phyloP scores from a whole-genome alignment of 2,888 invertebrate species.

The Galerucella calmariensis region DNA sequence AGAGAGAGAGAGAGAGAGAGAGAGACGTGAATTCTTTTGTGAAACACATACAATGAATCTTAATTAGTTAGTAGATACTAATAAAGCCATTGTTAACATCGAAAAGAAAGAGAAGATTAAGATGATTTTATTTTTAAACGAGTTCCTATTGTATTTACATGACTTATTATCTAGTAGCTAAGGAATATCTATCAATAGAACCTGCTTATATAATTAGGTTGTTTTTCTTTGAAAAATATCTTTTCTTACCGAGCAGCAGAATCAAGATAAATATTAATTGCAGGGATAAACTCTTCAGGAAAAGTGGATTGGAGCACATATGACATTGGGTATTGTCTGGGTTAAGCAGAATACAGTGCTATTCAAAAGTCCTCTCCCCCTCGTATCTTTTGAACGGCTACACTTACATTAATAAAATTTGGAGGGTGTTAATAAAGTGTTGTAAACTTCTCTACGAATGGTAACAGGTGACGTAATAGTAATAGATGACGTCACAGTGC shows the following conservation, averaged over 20 bases:
- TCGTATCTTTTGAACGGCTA: too few species aligned
- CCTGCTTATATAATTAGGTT: constrained; percentile 11
- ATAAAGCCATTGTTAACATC: constrained; percentile 25
- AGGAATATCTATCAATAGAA: constrained; percentile 14
- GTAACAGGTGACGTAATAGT: too few species aligned
- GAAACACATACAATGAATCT: constrained; percentile 19
- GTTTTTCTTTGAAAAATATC: background rate
- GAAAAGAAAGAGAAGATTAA: constrained; percentile 14
- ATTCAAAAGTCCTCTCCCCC: too few species aligned
- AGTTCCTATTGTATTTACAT: constrained; percentile 4
- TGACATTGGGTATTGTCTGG: too few species aligned
- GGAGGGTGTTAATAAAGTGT: too few species aligned
- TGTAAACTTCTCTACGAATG: too few species aligned
- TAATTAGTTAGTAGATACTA: constrained; percentile 26
- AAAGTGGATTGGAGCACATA: background rate
- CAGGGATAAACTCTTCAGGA: background rate
- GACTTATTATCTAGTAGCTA: constrained; percentile 10
- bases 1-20: background rate
- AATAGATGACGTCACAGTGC: too few species aligned
- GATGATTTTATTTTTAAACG: constrained; percentile 4
- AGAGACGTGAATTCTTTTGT: constrained; percentile 17
- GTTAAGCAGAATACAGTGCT: too few species aligned
- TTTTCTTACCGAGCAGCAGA: background rate
- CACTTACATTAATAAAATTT: too few species aligned
- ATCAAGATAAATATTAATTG: background rate